These are phyloP conservation scores for Discoglossus pictus DNA, from an alignment of 2,797 vertebrate genomes.

Conservation along the genomic window DNA sequence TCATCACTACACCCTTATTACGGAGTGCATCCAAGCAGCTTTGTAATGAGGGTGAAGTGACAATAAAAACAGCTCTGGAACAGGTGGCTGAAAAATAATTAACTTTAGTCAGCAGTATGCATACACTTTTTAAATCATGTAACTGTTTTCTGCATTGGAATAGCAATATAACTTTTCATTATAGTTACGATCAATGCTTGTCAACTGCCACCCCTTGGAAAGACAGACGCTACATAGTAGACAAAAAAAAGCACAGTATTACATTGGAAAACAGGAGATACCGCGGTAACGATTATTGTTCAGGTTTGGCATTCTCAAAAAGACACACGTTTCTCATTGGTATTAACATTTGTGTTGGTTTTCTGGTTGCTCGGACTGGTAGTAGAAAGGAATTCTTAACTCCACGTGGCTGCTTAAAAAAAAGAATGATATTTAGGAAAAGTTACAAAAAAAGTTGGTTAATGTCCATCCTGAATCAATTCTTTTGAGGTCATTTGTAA, in stretches of 20 bases:
- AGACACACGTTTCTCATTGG: too few relatives aligned
- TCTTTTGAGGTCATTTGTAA: too few relatives aligned
- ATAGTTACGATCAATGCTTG: constrained; percentile 47
- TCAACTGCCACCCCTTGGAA: constrained; percentile 63
- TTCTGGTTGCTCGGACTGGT: too few relatives aligned
- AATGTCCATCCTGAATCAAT: too few relatives aligned
- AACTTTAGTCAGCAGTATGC: too few relatives aligned
- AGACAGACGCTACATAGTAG: constrained; percentile 62
- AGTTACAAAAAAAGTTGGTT: too few relatives aligned
- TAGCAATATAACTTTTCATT: background rate
- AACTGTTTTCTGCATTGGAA: background rate
- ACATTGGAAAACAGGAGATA: constrained; percentile 57
- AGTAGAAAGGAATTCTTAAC: constrained; percentile 7
- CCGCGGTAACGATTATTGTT: background rate
- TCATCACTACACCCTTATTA: constrained; percentile 22
- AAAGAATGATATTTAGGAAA: background rate
- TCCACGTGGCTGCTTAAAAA: background rate
- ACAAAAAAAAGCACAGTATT: constrained; percentile 68
- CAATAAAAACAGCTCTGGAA: background rate
- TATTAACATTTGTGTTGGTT: too few relatives aligned
- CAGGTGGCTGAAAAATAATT: too few relatives aligned
- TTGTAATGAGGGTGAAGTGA: constrained; percentile 35
- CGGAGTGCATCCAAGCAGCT: constrained; percentile 7
- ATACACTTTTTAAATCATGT: too few relatives aligned
- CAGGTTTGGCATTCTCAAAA: background rate